phyloP scores from a whole-genome alignment of 2,797 vertebrate species.

The Phylloscopus collybita region DNA sequence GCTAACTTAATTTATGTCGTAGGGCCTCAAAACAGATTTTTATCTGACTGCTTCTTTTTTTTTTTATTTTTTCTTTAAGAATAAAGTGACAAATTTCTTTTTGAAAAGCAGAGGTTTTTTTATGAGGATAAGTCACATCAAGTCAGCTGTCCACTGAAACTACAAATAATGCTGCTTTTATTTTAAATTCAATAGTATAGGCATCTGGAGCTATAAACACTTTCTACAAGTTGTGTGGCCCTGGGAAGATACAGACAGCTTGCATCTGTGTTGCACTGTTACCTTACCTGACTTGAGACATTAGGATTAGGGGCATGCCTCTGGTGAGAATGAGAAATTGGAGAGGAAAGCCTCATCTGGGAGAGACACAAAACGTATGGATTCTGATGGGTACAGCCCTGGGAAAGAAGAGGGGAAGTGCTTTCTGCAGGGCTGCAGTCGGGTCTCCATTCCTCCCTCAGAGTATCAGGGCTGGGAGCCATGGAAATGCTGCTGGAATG shows the following conservation, averaged over 20 bases:
- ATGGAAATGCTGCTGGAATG: background rate
- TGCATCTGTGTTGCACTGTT: background rate
- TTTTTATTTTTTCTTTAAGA: background rate
- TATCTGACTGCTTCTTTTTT: background rate
- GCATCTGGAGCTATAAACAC: background rate
- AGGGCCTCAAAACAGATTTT: slow-evolving; percentile 4
- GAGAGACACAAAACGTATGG: background rate
- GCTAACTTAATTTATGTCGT: slow-evolving; percentile 29
- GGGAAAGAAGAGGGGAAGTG: background rate
- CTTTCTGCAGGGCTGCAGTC: background rate
- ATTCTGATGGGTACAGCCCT: background rate
- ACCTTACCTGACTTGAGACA: background rate
- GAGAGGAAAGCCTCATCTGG: background rate
- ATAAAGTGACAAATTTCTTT: background rate
- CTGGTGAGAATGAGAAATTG: background rate
- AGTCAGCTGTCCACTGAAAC: background rate
- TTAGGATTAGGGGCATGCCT: background rate
- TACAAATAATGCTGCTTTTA: background rate
- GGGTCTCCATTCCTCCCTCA: background rate
- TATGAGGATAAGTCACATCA: background rate
- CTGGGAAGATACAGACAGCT: background rate
- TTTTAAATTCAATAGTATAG: background rate
- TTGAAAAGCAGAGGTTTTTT: background rate
- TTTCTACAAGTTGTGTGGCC: background rate
- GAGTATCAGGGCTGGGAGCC: background rate